Percentiles rank a stretch among this genome's conserved stretches.
Evolutionary conservation across 2,113 vertebrate species (phyloP).

Genomic region (Marmota monax): DNA sequence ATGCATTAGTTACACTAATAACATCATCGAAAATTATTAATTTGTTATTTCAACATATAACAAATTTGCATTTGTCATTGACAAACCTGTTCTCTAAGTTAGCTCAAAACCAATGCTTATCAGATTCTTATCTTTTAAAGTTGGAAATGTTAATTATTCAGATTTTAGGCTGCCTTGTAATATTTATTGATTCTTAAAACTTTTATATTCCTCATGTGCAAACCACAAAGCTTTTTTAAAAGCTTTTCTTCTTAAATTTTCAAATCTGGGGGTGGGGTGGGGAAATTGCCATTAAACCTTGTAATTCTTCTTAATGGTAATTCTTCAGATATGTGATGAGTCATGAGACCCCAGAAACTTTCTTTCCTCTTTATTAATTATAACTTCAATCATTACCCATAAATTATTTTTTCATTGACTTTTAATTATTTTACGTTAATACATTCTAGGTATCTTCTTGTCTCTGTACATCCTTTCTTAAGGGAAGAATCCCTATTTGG

Average conservation of each 20-base stretch:
- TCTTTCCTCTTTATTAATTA: constrained; percentile 49
- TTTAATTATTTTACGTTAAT: constrained; percentile 63
- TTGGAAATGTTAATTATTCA: neutral
- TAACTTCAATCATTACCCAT: constrained; percentile 53
- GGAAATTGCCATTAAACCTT: neutral
- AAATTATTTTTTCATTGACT: constrained; percentile 45
- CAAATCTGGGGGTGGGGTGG: neutral
- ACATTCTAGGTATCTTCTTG: constrained; percentile 23
- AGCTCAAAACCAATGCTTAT: constrained; percentile 47
- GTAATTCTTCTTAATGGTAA: constrained; percentile 18
- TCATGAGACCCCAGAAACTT: neutral
- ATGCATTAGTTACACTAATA: neutral
- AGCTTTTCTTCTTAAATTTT: neutral
- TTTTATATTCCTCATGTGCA: neutral
- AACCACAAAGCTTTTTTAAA: neutral
- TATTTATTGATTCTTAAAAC: neutral
- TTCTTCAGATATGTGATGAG: constrained; percentile 52
- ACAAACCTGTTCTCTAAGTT: neutral
- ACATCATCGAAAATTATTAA: neutral
- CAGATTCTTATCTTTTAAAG: neutral
- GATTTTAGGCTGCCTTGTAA: neutral
- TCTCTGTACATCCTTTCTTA: constrained; percentile 32
- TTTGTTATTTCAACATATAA: neutral
- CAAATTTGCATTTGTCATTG: neutral
- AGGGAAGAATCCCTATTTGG: neutral